Percentiles rank a stretch among this genome's conserved stretches.
These are phyloP conservation scores for Lanius collurio DNA, from an alignment of 2,113 vertebrate species.

Conservation along the genomic window DNA sequence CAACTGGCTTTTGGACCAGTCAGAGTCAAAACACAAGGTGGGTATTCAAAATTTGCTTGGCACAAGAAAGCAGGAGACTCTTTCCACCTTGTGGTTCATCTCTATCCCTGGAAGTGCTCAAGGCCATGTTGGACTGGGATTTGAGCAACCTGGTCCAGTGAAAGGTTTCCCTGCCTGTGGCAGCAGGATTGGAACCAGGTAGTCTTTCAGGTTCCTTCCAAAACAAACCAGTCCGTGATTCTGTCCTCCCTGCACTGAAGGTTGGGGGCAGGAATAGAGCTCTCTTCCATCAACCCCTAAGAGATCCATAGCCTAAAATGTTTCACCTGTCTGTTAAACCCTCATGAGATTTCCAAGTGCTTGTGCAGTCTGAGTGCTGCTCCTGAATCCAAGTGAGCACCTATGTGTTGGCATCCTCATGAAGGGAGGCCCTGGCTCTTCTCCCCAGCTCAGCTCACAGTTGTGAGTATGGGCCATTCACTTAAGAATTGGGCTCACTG, in stretches of 20 bases:
- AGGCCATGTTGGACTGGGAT: not conserved
- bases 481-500: not conserved
- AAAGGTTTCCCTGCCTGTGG: not conserved
- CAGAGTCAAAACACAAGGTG: not conserved
- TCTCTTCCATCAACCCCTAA: not conserved
- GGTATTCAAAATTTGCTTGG: not conserved
- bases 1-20: accelerated
- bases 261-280: not conserved
- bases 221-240: not conserved
- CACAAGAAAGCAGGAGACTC: not conserved
- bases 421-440: not conserved
- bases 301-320: not conserved
- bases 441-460: not conserved
- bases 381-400: not conserved
- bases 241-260: not conserved
- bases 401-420: not conserved
- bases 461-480: too few relatives aligned
- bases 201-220: not conserved
- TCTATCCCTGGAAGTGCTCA: not conserved
- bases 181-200: not conserved
- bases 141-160: not conserved
- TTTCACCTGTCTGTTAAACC: not conserved
- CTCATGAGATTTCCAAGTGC: not conserved
- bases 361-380: not conserved
- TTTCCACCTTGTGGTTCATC: not conserved